Percentiles rank a stretch among this genome's conserved stretches.
These are phyloP conservation scores for Actinia tenebrosa DNA, from an alignment of 64 coral and sea anemone species.

Conservation along the genomic window DNA sequence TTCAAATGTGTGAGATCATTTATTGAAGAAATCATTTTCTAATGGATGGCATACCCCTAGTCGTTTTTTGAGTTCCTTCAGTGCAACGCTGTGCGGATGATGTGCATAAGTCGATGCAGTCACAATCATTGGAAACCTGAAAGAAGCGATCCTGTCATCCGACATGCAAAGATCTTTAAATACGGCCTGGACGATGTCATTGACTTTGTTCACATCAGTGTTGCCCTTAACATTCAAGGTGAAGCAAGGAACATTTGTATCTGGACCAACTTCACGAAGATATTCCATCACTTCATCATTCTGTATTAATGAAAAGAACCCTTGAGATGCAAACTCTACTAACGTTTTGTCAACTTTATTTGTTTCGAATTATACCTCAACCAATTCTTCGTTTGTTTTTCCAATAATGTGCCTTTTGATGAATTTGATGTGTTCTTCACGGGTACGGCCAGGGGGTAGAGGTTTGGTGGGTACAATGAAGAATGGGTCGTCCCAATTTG, in stretches of 20 bases:
- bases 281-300: conserved; percentile 63
- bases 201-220: conserved; percentile 44
- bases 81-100: conserved; percentile 38
- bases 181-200: conserved; percentile 43
- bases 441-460: conserved; percentile 16
- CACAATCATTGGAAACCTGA: conserved; percentile 68
- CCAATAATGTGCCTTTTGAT: conserved; percentile 75
- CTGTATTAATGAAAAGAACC: conserved; percentile 8
- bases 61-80: conserved; percentile 63
- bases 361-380: conserved; percentile 8
- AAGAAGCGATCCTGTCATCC: conserved; percentile 31
- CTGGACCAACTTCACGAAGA: conserved; percentile 63
- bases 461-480: conserved; percentile 63
- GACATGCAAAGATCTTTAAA: conserved; percentile 51
- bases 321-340: not conserved
- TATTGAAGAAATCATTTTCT: not conserved
- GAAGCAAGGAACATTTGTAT: conserved; percentile 72
- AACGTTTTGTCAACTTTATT: not conserved
- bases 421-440: conserved; percentile 37
- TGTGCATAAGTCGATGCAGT: conserved; percentile 63
- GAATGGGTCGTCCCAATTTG: conserved; percentile 64
- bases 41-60: conserved; percentile 51
- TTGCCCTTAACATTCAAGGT: conserved; percentile 62
- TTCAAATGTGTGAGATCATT: not conserved
- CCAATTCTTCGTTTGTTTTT: conserved; percentile 55